Evolutionary conservation across 1,140 invertebrate species (phyloP).

Genomic region (Vollenhovia emeryi): DNA sequence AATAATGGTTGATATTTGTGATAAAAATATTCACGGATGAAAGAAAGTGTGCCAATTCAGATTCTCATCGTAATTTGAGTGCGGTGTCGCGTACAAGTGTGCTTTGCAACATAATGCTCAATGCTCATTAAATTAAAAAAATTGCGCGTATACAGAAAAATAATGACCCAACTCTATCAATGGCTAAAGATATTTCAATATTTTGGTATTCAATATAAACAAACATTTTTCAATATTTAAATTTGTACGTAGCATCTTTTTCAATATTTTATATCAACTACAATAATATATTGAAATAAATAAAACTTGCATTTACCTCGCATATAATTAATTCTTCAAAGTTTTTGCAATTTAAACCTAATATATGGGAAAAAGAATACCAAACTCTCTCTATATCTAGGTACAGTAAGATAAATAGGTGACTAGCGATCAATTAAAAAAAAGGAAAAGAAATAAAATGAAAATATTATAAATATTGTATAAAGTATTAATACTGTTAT

Average conservation of each 20-base stretch:
- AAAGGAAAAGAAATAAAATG: no score
- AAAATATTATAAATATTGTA: no score
- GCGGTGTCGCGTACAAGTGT: neutral
- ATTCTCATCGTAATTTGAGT: conserved; percentile 25
- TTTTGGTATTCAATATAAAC: neutral
- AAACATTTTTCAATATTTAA: no score
- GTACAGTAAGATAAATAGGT: neutral
- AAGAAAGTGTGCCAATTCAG: neutral
- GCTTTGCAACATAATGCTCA: neutral
- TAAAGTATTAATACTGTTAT: no score
- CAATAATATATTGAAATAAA: neutral
- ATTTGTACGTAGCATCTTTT: neutral
- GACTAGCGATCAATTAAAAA: no score
- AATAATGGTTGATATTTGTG: conserved; percentile 63
- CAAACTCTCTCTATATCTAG: neutral
- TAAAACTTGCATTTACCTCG: neutral
- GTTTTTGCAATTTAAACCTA: neutral
- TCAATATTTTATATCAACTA: neutral
- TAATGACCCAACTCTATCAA: neutral
- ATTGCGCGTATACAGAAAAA: neutral
- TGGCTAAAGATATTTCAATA: neutral
- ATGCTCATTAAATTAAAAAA: neutral
- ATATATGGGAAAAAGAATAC: neutral
- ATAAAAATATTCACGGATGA: conserved; percentile 55
- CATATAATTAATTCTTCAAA: neutral